Evolutionary conservation across 2,113 vertebrate species (phyloP).

Genomic region (Barbus barbus): DNA sequence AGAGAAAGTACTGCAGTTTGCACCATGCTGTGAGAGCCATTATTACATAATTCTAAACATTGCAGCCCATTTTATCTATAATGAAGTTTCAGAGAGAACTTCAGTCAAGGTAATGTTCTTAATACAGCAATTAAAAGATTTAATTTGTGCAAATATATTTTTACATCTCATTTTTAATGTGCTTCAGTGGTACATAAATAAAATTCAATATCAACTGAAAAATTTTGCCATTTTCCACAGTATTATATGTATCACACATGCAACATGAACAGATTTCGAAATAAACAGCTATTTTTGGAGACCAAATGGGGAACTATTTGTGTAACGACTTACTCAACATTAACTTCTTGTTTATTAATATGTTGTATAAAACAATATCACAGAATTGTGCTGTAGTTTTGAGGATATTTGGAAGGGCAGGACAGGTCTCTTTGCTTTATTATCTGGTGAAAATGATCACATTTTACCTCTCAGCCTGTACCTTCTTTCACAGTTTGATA

Average conservation of each 20-base stretch:
- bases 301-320: background rate
- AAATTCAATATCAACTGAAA: background rate
- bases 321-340: background rate
- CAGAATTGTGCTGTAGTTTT: background rate
- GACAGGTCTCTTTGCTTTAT: background rate
- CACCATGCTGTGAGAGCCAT: constrained; percentile 14
- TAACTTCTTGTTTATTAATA: background rate
- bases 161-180: background rate
- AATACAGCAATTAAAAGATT: background rate
- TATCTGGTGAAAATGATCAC: background rate
- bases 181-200: background rate
- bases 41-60: constrained; percentile 4
- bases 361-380: background rate
- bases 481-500: background rate
- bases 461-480: background rate
- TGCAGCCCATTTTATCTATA: constrained; percentile 15
- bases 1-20: constrained; percentile 13
- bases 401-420: background rate
- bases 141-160: background rate
- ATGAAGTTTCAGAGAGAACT: background rate
- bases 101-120: background rate
- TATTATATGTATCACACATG: background rate
- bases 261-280: background rate
- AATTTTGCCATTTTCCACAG: background rate
- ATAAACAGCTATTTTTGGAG: background rate